Conservation (phyloP, 1,140 invertebrate species). For the Forficula auricularia region DNA sequence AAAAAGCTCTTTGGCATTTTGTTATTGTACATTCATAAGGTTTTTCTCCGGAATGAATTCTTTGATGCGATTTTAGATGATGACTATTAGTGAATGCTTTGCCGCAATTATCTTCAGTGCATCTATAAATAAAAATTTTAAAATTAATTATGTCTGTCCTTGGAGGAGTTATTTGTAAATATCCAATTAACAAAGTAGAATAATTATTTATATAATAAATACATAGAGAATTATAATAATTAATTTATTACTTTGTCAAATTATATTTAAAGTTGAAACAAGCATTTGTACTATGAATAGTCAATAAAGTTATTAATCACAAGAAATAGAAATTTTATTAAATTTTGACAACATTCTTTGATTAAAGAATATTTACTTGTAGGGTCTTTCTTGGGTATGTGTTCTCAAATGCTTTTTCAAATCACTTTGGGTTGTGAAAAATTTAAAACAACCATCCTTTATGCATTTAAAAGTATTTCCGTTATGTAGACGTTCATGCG, state of each 20-base stretch:
- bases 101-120: slow-evolving; percentile 62
- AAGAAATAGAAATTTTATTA: slow-evolving; percentile 10
- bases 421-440: slow-evolving; percentile 85
- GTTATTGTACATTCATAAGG: slow-evolving; percentile 57
- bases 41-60: slow-evolving; percentile 56
- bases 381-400: slow-evolving; percentile 82
- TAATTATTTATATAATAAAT: too few relatives aligned
- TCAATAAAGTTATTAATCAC: too few relatives aligned
- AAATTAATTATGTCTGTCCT: neutral
- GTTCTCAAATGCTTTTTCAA: slow-evolving; percentile 82
- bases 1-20: slow-evolving; percentile 58
- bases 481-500: slow-evolving; percentile 80
- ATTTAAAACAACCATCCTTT: slow-evolving; percentile 65
- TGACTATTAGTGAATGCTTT: slow-evolving; percentile 86
- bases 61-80: slow-evolving; percentile 72
- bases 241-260: too few relatives aligned
- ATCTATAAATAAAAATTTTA: slow-evolving; percentile 34
- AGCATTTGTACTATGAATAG: too few relatives aligned
- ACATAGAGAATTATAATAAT: too few relatives aligned
- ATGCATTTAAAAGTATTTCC: slow-evolving; percentile 91
- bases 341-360: slow-evolving; percentile 4
- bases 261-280: too few relatives aligned
- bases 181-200: too few relatives aligned
- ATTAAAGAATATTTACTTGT: slow-evolving; percentile 42
- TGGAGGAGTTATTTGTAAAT: slow-evolving; percentile 4